Evolutionary conservation across 2,797 vertebrate genomes (phyloP).

Genomic region (Phrynocephalus vlangalii): DNA sequence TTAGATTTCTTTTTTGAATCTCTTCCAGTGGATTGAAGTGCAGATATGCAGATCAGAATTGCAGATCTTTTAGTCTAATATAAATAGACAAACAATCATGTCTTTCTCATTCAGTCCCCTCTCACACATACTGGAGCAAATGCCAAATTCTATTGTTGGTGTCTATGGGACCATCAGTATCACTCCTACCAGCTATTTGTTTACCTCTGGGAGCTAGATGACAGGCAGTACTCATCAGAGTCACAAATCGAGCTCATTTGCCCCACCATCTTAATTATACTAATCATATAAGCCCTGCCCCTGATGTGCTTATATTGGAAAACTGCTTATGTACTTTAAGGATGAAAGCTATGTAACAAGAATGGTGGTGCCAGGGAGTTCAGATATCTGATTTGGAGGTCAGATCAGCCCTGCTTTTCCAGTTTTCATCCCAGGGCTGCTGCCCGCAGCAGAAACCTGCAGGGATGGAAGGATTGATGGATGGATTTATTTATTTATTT

Average conservation of each 20-base stretch:
- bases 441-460: no score
- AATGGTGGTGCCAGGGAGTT: not conserved
- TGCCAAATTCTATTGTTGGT: not conserved
- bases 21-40: not conserved
- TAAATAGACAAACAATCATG: no score
- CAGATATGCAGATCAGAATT: not conserved
- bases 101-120: not conserved
- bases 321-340: not conserved
- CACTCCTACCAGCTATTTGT: not conserved
- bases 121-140: not conserved
- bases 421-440: not conserved
- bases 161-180: not conserved
- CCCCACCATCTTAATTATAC: not conserved
- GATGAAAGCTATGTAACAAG: not conserved
- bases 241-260: not conserved
- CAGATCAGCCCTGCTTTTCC: not conserved
- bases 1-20: conserved; percentile 6
- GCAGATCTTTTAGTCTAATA: not conserved
- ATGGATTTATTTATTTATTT: no score
- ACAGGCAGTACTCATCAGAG: not conserved
- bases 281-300: not conserved
- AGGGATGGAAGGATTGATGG: no score
- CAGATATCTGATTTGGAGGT: not conserved
- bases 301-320: not conserved
- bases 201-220: not conserved